phyloP scores from a whole-genome alignment of 2,888 invertebrate genomes.

The Campoplex nolae region DNA sequence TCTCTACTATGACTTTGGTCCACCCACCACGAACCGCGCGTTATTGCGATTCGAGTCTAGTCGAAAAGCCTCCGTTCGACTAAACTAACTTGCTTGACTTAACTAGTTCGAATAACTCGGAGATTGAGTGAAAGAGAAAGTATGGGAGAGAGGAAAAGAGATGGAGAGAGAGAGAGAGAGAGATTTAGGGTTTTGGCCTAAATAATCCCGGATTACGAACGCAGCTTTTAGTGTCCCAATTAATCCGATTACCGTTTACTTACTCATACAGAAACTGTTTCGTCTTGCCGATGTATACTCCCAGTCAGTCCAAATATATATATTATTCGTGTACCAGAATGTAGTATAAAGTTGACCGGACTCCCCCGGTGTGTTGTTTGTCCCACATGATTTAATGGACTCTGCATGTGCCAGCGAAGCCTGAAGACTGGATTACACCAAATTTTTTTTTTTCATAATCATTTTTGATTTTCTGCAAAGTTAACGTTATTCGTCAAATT shows the following conservation, averaged over 20 bases:
- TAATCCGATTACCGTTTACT: slow-evolving; percentile 72
- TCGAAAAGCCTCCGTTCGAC: slow-evolving; percentile 44
- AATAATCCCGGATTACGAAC: slow-evolving; percentile 76
- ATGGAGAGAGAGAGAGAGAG: not conserved
- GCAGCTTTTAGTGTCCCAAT: slow-evolving; percentile 73
- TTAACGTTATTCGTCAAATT: not conserved
- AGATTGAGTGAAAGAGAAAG: slow-evolving; percentile 53
- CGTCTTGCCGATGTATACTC: slow-evolving; percentile 14
- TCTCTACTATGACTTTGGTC: slow-evolving; percentile 21
- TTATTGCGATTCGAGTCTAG: slow-evolving; percentile 62
- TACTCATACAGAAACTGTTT: slow-evolving; percentile 40
- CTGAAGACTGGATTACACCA: slow-evolving; percentile 22
- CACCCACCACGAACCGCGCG: slow-evolving; percentile 33
- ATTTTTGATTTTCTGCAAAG: not conserved
- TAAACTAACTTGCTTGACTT: slow-evolving; percentile 73
- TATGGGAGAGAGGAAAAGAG: slow-evolving; percentile 6
- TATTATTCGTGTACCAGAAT: not conserved
- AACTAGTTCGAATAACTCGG: slow-evolving; percentile 75
- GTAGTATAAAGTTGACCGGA: slow-evolving; percentile 18
- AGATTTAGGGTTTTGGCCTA: slow-evolving; percentile 68
- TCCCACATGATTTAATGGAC: slow-evolving; percentile 61
- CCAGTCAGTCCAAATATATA: not conserved
- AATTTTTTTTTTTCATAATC: not conserved
- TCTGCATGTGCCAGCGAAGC: slow-evolving; percentile 34
- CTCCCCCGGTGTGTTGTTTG: slow-evolving; percentile 17